Conservation (phyloP, 2,888 invertebrate species). For the Merodon equestris region DNA sequence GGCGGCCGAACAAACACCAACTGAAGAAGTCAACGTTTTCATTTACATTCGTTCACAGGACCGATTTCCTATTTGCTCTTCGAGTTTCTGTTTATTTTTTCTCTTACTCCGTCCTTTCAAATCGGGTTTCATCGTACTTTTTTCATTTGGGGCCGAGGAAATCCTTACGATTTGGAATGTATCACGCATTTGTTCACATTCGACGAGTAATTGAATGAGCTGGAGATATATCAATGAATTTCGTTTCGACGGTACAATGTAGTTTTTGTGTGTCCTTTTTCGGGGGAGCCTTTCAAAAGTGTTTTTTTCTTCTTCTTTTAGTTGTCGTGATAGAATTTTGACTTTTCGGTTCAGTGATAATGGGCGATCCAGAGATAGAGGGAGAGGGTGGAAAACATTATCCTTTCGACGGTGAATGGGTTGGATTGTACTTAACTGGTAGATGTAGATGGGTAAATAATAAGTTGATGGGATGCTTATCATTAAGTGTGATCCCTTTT, state of each 20-base stretch:
- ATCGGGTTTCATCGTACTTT: too few species aligned
- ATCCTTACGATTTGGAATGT: constrained; percentile 38
- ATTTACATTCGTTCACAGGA: constrained; percentile 26
- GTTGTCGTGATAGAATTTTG: constrained; percentile 20
- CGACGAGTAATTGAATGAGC: constrained; percentile 30
- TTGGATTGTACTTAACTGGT: constrained; percentile 1
- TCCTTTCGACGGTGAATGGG: constrained; percentile 14
- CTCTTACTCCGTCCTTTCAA: neutral
- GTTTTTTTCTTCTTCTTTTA: too few species aligned
- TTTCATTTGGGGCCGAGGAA: constrained; percentile 10
- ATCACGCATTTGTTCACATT: constrained; percentile 50
- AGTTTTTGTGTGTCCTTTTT: neutral
- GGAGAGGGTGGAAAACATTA: constrained; percentile 9
- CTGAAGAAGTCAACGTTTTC: constrained; percentile 37
- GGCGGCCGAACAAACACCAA: neutral
- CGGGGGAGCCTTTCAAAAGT: too few species aligned
- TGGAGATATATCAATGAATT: constrained; percentile 29
- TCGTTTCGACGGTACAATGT: neutral
- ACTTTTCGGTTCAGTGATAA: constrained; percentile 26
- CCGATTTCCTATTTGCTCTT: constrained; percentile 23
- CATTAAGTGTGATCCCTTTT: constrained; percentile 30
- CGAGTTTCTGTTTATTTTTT: neutral
- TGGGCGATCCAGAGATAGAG: constrained; percentile 15
- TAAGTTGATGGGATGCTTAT: constrained; percentile 38
- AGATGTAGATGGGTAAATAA: constrained; percentile 32